A percentile compares a stretch with the other conserved stretches of the same genome.
Evolutionary conservation across 2,888 invertebrate species (phyloP).

Genomic region (Vannuccia rotundouncinata): DNA sequence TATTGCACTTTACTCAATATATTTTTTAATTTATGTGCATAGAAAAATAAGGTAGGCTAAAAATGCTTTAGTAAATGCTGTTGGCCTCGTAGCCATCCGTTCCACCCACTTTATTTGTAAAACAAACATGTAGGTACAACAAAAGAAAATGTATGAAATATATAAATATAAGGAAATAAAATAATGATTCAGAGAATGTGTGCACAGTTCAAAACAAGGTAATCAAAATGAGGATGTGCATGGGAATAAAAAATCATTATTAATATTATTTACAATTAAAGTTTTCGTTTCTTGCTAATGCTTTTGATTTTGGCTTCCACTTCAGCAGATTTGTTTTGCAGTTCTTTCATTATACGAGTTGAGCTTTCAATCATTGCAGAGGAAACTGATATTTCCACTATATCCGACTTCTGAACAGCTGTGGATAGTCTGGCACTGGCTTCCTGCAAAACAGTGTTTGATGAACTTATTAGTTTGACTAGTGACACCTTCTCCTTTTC

Average conservation of each 20-base stretch:
- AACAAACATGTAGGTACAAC: slow-evolving; percentile 26
- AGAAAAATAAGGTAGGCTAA: slow-evolving; percentile 18
- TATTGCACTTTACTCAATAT: slow-evolving; percentile 26
- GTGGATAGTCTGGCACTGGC: background rate
- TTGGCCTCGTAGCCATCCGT: slow-evolving; percentile 26
- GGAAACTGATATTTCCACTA: slow-evolving; percentile 9
- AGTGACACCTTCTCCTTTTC: background rate
- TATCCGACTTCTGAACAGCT: background rate
- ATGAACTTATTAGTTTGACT: background rate
- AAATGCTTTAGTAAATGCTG: slow-evolving; percentile 20
- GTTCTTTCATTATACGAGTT: background rate
- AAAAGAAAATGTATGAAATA: background rate
- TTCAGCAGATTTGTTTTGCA: background rate
- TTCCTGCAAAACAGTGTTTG: background rate
- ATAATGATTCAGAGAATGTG: background rate
- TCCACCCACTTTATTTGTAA: slow-evolving; percentile 26
- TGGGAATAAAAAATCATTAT: background rate
- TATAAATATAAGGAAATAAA: background rate
- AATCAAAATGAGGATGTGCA: background rate
- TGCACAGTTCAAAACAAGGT: background rate
- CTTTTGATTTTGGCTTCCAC: background rate
- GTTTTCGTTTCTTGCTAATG: slow-evolving; percentile 6
- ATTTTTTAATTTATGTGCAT: slow-evolving; percentile 16
- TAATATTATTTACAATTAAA: slow-evolving; percentile 9
- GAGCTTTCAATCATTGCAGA: slow-evolving; percentile 16